Conservation (phyloP, 2,888 invertebrate genomes). For the Xestia ashworthii region DNA sequence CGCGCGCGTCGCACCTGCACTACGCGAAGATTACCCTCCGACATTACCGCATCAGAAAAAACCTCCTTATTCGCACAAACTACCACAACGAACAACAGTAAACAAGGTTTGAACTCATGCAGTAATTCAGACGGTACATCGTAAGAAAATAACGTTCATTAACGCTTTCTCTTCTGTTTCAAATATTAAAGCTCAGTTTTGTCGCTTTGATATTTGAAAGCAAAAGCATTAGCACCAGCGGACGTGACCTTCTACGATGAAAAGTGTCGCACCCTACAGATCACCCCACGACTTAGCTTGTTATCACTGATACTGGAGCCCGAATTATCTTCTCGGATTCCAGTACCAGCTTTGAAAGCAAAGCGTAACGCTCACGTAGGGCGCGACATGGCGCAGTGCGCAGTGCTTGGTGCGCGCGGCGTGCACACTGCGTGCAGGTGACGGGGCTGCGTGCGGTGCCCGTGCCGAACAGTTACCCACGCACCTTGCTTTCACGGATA, state of each 20-base stretch:
- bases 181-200: constrained; percentile 30
- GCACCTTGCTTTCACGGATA: constrained; percentile 99
- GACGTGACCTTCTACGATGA: constrained; percentile 20
- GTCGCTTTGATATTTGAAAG: constrained; percentile 35
- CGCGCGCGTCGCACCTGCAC: constrained; percentile 81
- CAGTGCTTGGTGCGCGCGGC: constrained; percentile 67
- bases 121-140: constrained; percentile 38
- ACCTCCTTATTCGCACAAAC: constrained; percentile 34
- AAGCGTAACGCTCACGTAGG: constrained; percentile 29
- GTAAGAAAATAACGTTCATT: constrained; percentile 40
- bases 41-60: constrained; percentile 57
- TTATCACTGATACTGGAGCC: constrained; percentile 21
- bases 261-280: constrained; percentile 22
- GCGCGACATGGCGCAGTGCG: constrained; percentile 38
- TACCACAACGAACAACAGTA: constrained; percentile 27
- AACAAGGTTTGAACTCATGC: constrained; percentile 46
- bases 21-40: constrained; percentile 40
- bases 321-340: constrained; percentile 25
- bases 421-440: constrained; percentile 87
- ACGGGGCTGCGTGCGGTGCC: constrained; percentile 92
- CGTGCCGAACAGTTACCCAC: constrained; percentile 91
- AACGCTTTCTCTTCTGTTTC: constrained; percentile 42
- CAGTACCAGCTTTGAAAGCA: constrained; percentile 22
- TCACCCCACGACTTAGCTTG: constrained; percentile 20
- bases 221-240: constrained; percentile 17